These are phyloP conservation scores for Calosoma granatense DNA, from an alignment of 1,140 invertebrate genomes.

Conservation along the genomic window DNA sequence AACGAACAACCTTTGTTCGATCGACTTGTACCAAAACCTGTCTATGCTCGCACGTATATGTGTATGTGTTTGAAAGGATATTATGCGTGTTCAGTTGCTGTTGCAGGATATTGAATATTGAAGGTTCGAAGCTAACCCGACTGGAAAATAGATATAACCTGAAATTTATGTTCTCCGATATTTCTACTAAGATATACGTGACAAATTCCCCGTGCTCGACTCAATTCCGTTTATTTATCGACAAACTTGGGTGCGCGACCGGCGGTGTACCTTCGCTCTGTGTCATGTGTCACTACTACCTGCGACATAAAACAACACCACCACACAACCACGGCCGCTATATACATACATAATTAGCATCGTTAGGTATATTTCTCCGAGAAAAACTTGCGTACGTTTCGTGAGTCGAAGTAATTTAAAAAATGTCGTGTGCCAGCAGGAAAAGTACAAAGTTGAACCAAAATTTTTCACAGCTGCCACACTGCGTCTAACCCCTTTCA, in stretches of 20 bases:
- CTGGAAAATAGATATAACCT: constrained; percentile 5
- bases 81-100: background rate
- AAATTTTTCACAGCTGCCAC: constrained; percentile 4
- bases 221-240: background rate
- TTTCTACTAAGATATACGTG: background rate
- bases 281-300: background rate
- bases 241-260: background rate
- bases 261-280: too few species aligned
- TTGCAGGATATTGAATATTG: constrained; percentile 7
- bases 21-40: too few species aligned
- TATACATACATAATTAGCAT: background rate
- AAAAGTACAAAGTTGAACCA: constrained; percentile 7
- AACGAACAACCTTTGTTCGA: too few species aligned
- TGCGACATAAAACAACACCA: background rate
- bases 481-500: too few species aligned
- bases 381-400: background rate
- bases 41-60: background rate
- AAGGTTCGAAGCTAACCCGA: constrained; percentile 1
- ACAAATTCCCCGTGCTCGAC: background rate
- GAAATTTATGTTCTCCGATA: constrained; percentile 7
- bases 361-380: background rate
- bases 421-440: background rate
- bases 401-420: constrained; percentile 3
- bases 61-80: background rate
- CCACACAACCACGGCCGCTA: background rate